Percentiles rank a stretch among this genome's conserved stretches.
phyloP scores from a whole-genome alignment of 2,113 vertebrate species.

The Platysternon megacephalum region DNA sequence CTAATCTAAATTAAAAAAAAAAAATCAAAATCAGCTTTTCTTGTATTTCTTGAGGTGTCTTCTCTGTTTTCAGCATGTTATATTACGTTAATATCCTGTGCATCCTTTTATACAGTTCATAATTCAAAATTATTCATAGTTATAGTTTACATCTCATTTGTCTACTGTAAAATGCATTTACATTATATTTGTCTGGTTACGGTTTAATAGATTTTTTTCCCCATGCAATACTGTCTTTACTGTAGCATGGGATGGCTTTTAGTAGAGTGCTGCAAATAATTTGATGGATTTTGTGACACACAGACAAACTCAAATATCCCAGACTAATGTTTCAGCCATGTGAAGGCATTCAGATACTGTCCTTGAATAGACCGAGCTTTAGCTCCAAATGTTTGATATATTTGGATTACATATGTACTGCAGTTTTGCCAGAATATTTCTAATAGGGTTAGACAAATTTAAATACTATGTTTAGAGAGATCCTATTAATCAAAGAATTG shows the following conservation, averaged over 20 bases:
- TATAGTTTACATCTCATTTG: slow-evolving; percentile 27
- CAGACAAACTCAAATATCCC: neutral
- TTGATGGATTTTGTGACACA: neutral
- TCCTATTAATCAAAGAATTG: rapidly evolving
- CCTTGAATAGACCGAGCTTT: neutral
- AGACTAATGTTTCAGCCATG: neutral
- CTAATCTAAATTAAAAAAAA: too few species aligned
- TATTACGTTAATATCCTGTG: neutral
- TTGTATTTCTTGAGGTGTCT: neutral
- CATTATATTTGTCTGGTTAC: neutral
- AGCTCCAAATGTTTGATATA: neutral
- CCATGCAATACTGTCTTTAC: neutral
- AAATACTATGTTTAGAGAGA: rapidly evolving
- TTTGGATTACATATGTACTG: rapidly evolving
- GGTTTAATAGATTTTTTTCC: neutral
- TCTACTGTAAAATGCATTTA: neutral
- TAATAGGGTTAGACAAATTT: neutral
- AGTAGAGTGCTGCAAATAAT: neutral
- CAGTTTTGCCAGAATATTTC: neutral
- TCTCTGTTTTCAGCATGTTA: neutral
- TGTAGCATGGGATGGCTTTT: neutral
- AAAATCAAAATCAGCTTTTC: neutral
- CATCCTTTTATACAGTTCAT: neutral
- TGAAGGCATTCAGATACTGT: neutral
- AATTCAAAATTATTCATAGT: slow-evolving; percentile 6